Evolutionary conservation across 2,113 vertebrate species (phyloP), one percentile per base, ranked within the genome.

Genomic region (Spizaetus ornatus): DNA sequence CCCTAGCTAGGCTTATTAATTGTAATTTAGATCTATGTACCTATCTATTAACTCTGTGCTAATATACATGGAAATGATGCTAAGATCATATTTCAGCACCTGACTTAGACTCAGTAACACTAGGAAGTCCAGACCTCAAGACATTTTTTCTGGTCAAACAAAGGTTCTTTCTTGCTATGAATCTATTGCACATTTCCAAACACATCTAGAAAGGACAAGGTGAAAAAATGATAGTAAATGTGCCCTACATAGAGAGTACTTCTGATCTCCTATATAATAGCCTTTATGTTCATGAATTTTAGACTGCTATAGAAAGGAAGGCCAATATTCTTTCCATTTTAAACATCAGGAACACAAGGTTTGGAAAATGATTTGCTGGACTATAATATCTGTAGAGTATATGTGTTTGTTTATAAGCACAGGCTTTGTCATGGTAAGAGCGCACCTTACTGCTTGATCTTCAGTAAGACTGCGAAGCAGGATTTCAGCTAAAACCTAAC

Each of bases 1-100:
- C 95, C 82, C 92, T 89, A 90, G 93, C 93, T 93, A 95, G 92
- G 88, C 71, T 94, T 95, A 96, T 92, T 96, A 95, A 93, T 95
- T 97, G 88, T 96, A 95, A 97, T 95, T 84, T 97, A 95, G 86
- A 96, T 95, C 93, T 97, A 72, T 97, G 96, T 97, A 90, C 94
- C 94, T 89, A 93, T 95, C 94, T 94, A 93, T 97, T 97, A 97
- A 95, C 93, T 93, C 81, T 92, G 50, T 91, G 82, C 96, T 96
- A 97, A 96, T 84, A 88, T 96, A 82, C 76, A 91, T 25, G 85
- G 73, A 95, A 96, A 94, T 88, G 50, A 83, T 80, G 62, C 86
- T 96, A 43, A 94, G 86, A 90, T 91, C 38, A 52, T 87, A 82
- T 92, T 97, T 96, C 82, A 83, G 36, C 83, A 92, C 55, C 86